A percentile compares a stretch with the other conserved stretches of the same genome.
These are phyloP conservation scores for Cryptotermes secundus DNA, from an alignment of 1,140 invertebrate genomes.

Conservation along the genomic window DNA sequence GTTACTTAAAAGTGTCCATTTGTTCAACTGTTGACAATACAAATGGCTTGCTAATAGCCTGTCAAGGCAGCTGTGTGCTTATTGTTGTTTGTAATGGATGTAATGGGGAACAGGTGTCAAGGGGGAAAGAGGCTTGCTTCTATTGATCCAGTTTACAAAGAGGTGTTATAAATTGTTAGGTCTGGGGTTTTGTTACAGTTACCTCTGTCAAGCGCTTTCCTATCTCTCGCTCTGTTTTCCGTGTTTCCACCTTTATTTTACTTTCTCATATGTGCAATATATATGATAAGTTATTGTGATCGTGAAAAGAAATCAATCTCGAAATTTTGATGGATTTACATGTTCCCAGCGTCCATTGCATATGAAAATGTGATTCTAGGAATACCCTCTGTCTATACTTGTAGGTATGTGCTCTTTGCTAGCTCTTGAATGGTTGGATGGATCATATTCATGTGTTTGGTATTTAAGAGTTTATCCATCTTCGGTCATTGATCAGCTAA, in stretches of 20 bases:
- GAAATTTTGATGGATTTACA: too few relatives aligned
- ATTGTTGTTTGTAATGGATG: conserved; percentile 16
- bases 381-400: too few relatives aligned
- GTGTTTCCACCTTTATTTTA: neutral
- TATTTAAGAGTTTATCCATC: too few relatives aligned
- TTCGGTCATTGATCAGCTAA: too few relatives aligned
- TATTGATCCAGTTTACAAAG: neutral
- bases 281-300: too few relatives aligned
- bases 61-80: neutral
- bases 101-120: conserved; percentile 2
- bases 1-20: neutral
- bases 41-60: neutral
- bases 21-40: neutral
- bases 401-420: too few relatives aligned
- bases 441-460: too few relatives aligned
- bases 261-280: too few relatives aligned
- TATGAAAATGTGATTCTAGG: too few relatives aligned
- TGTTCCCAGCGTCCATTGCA: too few relatives aligned
- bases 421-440: too few relatives aligned
- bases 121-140: neutral
- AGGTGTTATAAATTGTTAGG: neutral
- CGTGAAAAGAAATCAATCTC: too few relatives aligned
- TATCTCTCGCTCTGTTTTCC: neutral
- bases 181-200: neutral
- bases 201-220: neutral